These are phyloP conservation scores for Hippocampus mohnikei DNA, from an alignment of 2,113 vertebrate species.

Conservation along the genomic window DNA sequence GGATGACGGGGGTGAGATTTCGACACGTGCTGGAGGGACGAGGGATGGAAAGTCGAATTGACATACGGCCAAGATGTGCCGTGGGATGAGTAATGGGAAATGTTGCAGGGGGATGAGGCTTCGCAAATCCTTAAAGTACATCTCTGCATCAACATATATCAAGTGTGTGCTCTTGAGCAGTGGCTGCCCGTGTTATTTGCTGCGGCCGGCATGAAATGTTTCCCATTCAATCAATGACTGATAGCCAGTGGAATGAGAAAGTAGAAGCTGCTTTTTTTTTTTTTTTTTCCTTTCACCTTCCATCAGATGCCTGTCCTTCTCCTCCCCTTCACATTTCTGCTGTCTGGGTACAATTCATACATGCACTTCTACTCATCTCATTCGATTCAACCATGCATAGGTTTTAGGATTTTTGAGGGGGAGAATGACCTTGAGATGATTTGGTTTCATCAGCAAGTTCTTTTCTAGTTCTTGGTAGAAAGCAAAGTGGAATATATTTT, in stretches of 20 bases:
- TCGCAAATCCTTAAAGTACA: slow-evolving; percentile 1
- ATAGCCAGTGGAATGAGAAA: slow-evolving; percentile 44
- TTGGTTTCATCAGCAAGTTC: background rate
- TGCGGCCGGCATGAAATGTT: slow-evolving; percentile 41
- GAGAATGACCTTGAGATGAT: background rate
- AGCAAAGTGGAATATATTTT: background rate
- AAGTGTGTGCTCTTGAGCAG: slow-evolving; percentile 1
- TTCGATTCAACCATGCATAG: background rate
- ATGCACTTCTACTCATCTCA: background rate
- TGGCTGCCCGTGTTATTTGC: slow-evolving; percentile 47
- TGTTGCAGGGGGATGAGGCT: background rate
- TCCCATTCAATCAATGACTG: slow-evolving; percentile 60
- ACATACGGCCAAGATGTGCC: slow-evolving; percentile 24
- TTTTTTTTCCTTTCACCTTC: slow-evolving; percentile 23
- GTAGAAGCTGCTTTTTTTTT: slow-evolving; percentile 17
- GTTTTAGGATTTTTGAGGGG: background rate
- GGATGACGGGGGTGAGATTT: slow-evolving; percentile 30
- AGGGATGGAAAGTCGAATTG: slow-evolving; percentile 22
- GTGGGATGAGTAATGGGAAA: slow-evolving; percentile 13
- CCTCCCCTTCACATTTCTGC: background rate
- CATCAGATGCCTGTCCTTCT: slow-evolving; percentile 5
- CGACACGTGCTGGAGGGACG: slow-evolving; percentile 30
- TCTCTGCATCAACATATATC: background rate
- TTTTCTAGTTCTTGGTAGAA: background rate
- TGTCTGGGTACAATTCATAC: slow-evolving; percentile 5